phyloP scores from a whole-genome alignment of 2,888 invertebrate species.

The Cephus nigrinus region DNA sequence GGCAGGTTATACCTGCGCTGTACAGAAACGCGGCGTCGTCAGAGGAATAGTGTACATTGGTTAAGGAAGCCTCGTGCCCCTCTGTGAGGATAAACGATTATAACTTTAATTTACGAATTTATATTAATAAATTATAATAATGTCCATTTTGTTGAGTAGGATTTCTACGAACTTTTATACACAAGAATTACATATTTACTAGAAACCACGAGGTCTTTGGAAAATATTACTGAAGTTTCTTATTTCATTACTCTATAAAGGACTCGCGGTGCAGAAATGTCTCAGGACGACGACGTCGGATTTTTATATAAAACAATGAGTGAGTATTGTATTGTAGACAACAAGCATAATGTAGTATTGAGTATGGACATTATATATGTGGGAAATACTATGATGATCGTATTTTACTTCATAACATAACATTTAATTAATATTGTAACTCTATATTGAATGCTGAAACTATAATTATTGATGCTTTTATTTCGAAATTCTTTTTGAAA shows the following conservation, averaged over 20 bases:
- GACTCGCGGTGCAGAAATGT: conserved; percentile 42
- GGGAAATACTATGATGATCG: not conserved
- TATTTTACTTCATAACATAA: not conserved
- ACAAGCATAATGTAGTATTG: not conserved
- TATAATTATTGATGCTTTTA: not conserved
- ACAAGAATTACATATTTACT: not conserved
- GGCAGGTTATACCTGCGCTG: conserved; percentile 32
- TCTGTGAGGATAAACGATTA: not conserved
- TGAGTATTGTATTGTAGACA: conserved; percentile 41
- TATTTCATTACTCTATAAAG: not conserved
- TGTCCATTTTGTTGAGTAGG: not conserved
- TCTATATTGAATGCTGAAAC: not conserved
- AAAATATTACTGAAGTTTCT: not conserved
- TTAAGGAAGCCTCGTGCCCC: conserved; percentile 2
- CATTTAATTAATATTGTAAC: not conserved
- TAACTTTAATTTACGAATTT: not conserved
- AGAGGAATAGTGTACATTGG: conserved; percentile 30
- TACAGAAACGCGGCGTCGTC: conserved; percentile 27
- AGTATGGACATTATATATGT: not conserved
- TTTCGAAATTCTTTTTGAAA: not conserved
- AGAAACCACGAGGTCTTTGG: not conserved
- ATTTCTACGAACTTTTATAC: not conserved
- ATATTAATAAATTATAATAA: not conserved
- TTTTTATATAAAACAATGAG: conserved; percentile 65
- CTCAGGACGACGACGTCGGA: conserved; percentile 63